These are phyloP conservation scores for Xerus rutilus DNA, from an alignment of 2,797 vertebrate genomes.

Conservation along the genomic window DNA sequence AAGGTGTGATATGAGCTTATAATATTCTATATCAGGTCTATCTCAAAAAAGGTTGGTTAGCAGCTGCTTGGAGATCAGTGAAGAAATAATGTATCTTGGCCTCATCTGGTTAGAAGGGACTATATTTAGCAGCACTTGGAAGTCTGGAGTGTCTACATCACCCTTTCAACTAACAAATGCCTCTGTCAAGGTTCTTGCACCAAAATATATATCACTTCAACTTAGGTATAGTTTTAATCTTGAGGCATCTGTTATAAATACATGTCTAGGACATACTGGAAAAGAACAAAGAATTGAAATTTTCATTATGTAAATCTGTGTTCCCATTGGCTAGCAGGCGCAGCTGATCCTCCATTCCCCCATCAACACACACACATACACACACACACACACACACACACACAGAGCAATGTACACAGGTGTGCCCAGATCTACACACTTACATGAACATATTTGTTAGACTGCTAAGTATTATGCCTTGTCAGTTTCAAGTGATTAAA, in stretches of 20 bases:
- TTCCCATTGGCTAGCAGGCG: not conserved
- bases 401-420: fast-evolving
- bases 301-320: not conserved
- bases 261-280: not conserved
- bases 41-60: not conserved
- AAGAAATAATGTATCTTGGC: not conserved
- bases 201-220: not conserved
- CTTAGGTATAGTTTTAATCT: not conserved
- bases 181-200: not conserved
- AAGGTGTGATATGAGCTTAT: constrained; percentile 8
- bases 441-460: not conserved
- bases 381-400: not conserved
- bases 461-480: not conserved
- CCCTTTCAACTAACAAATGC: constrained; percentile 17
- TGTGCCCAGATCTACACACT: not conserved
- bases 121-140: constrained; percentile 60
- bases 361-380: not conserved
- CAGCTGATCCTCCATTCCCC: not conserved
- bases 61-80: not conserved
- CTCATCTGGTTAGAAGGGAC: not conserved
- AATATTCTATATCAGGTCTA: constrained; percentile 59
- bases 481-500: not conserved
- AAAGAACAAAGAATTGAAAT: not conserved
- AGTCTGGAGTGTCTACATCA: constrained; percentile 46
- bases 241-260: not conserved